Evolutionary conservation across 2,797 vertebrate genomes (phyloP), one percentile per base, ranked within the genome.

Genomic region (Xiphorhynchus erythropygius): DNA sequence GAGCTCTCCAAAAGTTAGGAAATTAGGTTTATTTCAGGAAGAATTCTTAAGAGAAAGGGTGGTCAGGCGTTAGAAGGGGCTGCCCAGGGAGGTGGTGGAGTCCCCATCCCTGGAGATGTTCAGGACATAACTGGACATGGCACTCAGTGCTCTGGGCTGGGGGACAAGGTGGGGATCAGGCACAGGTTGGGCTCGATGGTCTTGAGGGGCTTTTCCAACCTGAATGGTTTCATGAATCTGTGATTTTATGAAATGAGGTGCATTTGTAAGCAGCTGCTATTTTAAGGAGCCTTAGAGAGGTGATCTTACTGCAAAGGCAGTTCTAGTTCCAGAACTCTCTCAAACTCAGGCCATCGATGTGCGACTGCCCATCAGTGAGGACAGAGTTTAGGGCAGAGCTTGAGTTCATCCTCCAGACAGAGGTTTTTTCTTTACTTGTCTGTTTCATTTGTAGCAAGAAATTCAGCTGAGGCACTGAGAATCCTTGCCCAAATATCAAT

Each of bases 121-220:
- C 24, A 25, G n/a, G 64, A 10, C 33, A 25, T 15, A 16, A 8
- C 49, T 70, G 71, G 28, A 33, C 2, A 3, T 25, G 25, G 64
- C 7, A 49, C 50, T 68, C 18, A 5, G 41, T 35, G 46, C 53
- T 41, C 53, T 18, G n/a, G 5, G 10, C 24, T 57, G 50, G 44
- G 5, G 25, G 64, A 19, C 57, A 57, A 18, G 37, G 10, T 30
- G 37, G 24, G 50, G 14, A 70, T 32, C 0, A 0, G 10, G 4
- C 44, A 33, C 44, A 71, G 37, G 8, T 23, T 70, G 87, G 30
- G 39, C 21, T 70, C 1, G 5, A 18, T 33, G 11, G 5, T 16
- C 64, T 30, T 50, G 50, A 18, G 32, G 37, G 4, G 9, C 8
- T 57, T 77, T 57, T 33, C 21, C 57, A 64, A 32, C 44, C 24